These are phyloP conservation scores for Vicugna pacos DNA, from an alignment of 2,113 vertebrate genomes.

Conservation along the genomic window DNA sequence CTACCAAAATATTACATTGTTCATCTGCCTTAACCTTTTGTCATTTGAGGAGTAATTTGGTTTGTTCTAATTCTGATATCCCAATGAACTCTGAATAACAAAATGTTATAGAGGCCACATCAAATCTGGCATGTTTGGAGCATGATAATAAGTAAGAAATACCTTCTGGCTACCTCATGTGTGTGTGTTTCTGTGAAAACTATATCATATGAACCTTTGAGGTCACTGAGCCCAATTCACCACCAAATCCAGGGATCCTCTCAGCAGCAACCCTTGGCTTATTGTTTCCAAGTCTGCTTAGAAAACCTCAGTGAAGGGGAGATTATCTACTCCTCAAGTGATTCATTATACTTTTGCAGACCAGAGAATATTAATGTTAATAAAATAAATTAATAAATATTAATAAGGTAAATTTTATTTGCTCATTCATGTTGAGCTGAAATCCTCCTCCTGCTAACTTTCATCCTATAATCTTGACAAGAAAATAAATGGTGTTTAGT, in stretches of 20 bases:
- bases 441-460: background rate
- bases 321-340: background rate
- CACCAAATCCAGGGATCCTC: background rate
- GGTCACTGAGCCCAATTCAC: background rate
- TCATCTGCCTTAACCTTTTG: background rate
- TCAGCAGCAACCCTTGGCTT: background rate
- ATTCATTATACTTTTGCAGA: background rate
- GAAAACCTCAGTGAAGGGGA: background rate
- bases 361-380: background rate
- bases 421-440: background rate
- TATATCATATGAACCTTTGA: background rate
- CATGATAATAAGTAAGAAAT: background rate
- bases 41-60: background rate
- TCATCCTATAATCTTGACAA: background rate
- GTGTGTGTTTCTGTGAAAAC: background rate
- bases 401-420: constrained; percentile 16
- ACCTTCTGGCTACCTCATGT: background rate
- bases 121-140: background rate
- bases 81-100: background rate
- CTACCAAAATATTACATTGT: background rate
- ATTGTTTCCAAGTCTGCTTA: background rate
- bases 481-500: background rate
- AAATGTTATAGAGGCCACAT: background rate
- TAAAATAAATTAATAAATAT: background rate
- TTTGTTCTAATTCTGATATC: background rate